These are phyloP conservation scores for Thalassarche chlororhynchos DNA, from an alignment of 2,113 vertebrate genomes.

Conservation along the genomic window DNA sequence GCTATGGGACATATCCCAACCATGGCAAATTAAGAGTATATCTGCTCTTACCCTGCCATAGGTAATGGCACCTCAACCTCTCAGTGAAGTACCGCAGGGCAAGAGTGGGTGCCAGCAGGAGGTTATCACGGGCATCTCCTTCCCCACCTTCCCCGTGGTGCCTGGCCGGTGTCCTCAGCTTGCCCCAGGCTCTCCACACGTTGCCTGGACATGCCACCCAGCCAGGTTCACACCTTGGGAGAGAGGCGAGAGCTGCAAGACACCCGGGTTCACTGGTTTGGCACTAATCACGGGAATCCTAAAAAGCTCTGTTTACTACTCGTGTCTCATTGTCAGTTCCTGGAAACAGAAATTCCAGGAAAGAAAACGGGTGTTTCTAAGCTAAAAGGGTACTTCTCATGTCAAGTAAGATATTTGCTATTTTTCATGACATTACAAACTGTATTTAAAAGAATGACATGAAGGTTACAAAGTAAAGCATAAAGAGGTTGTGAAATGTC, in stretches of 20 bases:
- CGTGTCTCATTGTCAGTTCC: neutral
- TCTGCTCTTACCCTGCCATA: neutral
- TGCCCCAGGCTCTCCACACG: fast-evolving
- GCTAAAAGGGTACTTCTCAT: neutral
- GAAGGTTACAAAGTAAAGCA: neutral
- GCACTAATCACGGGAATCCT: neutral
- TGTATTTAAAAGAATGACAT: neutral
- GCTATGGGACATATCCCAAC: neutral
- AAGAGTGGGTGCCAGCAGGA: neutral
- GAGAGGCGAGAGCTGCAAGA: neutral
- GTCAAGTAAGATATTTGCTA: neutral
- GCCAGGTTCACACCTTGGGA: neutral
- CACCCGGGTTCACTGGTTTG: neutral
- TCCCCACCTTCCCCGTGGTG: neutral
- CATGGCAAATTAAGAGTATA: neutral
- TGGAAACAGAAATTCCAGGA: neutral
- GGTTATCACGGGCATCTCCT: neutral
- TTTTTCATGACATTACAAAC: neutral
- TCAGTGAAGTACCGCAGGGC: fast-evolving
- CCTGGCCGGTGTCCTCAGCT: neutral
- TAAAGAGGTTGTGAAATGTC: neutral
- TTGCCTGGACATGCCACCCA: neutral
- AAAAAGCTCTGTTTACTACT: neutral
- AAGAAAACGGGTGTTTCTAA: neutral
- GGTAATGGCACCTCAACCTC: neutral